A percentile compares a stretch with the other conserved stretches of the same genome.
Conservation (phyloP, 2,888 invertebrate genomes). For the Temnothorax unifasciatus region DNA sequence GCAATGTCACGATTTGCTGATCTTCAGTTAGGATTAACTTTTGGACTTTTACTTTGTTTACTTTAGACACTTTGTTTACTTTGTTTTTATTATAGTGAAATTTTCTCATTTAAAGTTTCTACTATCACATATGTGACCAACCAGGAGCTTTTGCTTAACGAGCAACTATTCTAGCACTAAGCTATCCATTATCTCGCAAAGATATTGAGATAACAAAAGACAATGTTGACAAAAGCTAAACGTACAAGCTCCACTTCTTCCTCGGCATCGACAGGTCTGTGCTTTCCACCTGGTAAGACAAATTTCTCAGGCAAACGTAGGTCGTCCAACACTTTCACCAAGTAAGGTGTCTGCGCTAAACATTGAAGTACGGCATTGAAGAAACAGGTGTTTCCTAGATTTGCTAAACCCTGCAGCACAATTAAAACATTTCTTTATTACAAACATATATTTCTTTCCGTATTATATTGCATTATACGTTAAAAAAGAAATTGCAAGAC, state of each 20-base stretch:
- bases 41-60: background rate
- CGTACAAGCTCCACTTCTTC: slow-evolving; percentile 87
- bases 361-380: slow-evolving; percentile 99
- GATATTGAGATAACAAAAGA: background rate
- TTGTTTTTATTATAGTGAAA: background rate
- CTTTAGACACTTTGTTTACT: background rate
- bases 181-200: background rate
- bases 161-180: background rate
- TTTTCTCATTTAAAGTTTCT: background rate
- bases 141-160: background rate
- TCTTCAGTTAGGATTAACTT: background rate
- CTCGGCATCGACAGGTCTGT: slow-evolving; percentile 86
- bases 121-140: background rate
- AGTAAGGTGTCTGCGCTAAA: slow-evolving; percentile 94
- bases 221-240: background rate
- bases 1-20: background rate
- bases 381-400: slow-evolving; percentile 98
- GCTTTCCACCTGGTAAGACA: slow-evolving; percentile 91
- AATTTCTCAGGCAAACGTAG: slow-evolving; percentile 90
- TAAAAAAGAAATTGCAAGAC: background rate
- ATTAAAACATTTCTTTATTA: slow-evolving; percentile 31
- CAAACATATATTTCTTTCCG: background rate
- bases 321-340: slow-evolving; percentile 91
- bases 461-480: background rate
- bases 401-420: slow-evolving; percentile 91